Conservation (phyloP, 2,113 vertebrate genomes). For the Brienomyrus longianalis region DNA sequence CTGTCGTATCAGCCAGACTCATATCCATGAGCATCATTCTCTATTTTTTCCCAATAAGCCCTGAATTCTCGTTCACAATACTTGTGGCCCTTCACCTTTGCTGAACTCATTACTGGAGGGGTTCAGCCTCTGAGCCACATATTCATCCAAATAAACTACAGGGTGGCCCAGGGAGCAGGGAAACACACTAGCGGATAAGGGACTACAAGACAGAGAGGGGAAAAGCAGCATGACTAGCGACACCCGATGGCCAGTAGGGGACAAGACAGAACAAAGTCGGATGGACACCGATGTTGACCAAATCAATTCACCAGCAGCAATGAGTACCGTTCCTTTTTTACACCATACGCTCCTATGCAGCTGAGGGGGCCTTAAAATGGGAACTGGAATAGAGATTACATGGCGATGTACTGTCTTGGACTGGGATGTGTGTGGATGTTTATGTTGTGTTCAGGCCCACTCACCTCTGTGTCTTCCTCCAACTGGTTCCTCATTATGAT, state of each 20-base stretch:
- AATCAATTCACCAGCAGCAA: background rate
- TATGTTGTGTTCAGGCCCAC: background rate
- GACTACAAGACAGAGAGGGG: too few relatives aligned
- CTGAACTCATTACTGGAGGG: background rate
- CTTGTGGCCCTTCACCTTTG: background rate
- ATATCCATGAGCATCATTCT: background rate
- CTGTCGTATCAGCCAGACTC: background rate
- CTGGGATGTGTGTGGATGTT: background rate
- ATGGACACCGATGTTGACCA: too few relatives aligned
- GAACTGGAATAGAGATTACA: background rate
- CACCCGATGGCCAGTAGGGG: too few relatives aligned
- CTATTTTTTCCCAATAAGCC: background rate
- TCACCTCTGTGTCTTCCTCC: slow-evolving; percentile 70
- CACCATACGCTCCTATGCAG: background rate
- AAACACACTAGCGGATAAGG: too few relatives aligned
- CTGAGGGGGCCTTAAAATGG: background rate
- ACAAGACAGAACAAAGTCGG: too few relatives aligned
- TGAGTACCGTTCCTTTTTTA: background rate
- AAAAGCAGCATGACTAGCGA: too few relatives aligned
- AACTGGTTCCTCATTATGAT: slow-evolving; percentile 64
- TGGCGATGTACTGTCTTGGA: background rate
- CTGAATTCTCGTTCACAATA: background rate
- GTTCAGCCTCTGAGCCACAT: too few relatives aligned
- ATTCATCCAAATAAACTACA: too few relatives aligned
- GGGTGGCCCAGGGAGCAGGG: too few relatives aligned